Evolutionary conservation across 2,797 vertebrate genomes (phyloP), one percentile per base, ranked within the genome.

Genomic region (Pitangus sulphuratus): DNA sequence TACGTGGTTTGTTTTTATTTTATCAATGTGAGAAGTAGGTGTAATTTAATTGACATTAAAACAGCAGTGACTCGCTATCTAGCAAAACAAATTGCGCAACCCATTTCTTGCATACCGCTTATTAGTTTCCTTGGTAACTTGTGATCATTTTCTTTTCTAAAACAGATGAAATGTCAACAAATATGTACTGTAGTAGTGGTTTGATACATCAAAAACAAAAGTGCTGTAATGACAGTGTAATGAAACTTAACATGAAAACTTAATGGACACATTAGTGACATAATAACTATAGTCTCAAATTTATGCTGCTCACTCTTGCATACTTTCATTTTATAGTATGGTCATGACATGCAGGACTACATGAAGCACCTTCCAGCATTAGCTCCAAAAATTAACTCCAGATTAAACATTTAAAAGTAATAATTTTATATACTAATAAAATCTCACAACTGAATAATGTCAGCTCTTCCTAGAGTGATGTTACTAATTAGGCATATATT

Each of bases 91-190:
- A 88, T 92, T 92, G 90, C 66, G 61, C 74, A 83, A 85, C 58
- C 75, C 60, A 92, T 97, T 95, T 80, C 92, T 97, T 96, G 84
- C 92, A 95, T 65, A 91, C 57, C 90, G 85, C 93, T 97, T 95
- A 97, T 97, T 97, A 96, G 97, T 98, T 95, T 97, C 97, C 97
- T 96, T 97, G 97, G 97, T 95, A 98, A 98, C 96, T 64, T 84
- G 90, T 95, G 97, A 98, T 97, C 95, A 92, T 96, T 98, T 97
- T 88, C 96, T 96, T 97, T 96, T 87, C 85, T 95, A 95, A 98
- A 98, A 97, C 92, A 97, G 96, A 97, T 96, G 97, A 97, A 95
- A 97, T 97, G 95, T 96, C 98, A 98, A 97, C 96, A 98, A 97
- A 97, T 97, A 96, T 81, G 88, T 65, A 91, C 77, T 66, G 42